Evolutionary conservation across 2,888 invertebrate species (phyloP), one percentile per base, ranked within the genome.

Genomic region (Apodemia mormo): DNA sequence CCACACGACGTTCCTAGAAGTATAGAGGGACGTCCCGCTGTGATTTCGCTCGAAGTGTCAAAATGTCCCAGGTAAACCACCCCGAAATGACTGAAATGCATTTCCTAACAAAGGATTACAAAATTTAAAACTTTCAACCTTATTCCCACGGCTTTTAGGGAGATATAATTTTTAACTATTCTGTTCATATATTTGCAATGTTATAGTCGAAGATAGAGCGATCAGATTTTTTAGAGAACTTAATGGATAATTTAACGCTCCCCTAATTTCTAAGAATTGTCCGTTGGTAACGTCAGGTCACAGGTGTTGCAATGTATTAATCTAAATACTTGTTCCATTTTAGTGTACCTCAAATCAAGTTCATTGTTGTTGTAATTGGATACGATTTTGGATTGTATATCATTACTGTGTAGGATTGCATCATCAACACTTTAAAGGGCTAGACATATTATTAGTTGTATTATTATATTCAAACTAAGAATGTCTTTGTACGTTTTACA

Each of bases 11-110:
- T 92, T 92, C 92, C 85, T 78, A 84, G 92, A 92, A 92, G 80
- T 84, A 87, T 85, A 86, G 83, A 82, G 79, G 74, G 88, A 76
- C 85, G 78, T 83, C 93, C 93, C 85, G 90, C 90, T 88, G 93
- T 66, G 89, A 81, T 82, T 90, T 91, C 87, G 86, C 85, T 86
- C 86, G 86, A 92, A 91, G 91, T 92, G 93, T 93, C 93, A 92
- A 91, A 90, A 91, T 89, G 89, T 87, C 87, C 84, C 83, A 84
- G 79, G 84, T 81, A 83, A 86, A 81, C 89, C 85, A 89, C 87
- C 86, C 87, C 79, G 80, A 78, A 78, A 76, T 76, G 65, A 80
- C 76, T 75, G 74, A 75, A 73, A 73, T 76, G 71, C 70, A 74
- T 74, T 68, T 52, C 49, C 2, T 40, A 61, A 61, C 33, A 65